These are phyloP conservation scores for Lepidurus apus DNA, from an alignment of 1,140 invertebrate genomes.

Conservation along the genomic window DNA sequence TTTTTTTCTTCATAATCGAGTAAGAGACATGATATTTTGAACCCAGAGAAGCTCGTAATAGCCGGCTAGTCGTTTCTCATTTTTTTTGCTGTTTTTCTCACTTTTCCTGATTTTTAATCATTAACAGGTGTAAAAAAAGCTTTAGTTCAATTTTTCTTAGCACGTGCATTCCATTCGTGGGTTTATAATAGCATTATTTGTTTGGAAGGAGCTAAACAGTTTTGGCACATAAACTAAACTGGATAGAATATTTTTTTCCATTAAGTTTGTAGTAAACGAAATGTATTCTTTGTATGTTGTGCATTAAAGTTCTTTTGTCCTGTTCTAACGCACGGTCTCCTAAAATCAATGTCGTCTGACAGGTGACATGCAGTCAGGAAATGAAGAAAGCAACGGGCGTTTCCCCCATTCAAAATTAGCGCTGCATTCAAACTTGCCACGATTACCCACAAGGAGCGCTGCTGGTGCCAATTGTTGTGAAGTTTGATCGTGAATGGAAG, in stretches of 20 bases:
- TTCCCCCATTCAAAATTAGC: background rate
- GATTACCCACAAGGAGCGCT: background rate
- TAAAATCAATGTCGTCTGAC: no score
- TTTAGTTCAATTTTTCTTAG: background rate
- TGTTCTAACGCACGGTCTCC: no score
- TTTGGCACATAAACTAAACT: background rate
- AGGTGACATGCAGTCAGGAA: no score
- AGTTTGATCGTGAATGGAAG: no score
- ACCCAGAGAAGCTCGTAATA: conserved; percentile 9
- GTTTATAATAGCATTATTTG: background rate
- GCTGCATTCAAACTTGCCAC: background rate
- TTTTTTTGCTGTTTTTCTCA: background rate
- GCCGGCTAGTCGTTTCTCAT: conserved; percentile 9
- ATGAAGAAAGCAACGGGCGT: background rate
- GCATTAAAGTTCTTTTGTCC: conserved; percentile 7
- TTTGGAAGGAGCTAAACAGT: background rate
- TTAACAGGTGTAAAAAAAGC: background rate
- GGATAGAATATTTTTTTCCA: background rate
- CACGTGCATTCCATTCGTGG: conserved; percentile 13
- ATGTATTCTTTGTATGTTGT: conserved; percentile 16
- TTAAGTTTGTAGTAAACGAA: conserved; percentile 6
- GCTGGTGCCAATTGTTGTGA: background rate
- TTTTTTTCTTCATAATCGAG: background rate
- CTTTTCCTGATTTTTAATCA: background rate
- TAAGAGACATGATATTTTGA: conserved; percentile 9